Conservation (phyloP, 2,797 vertebrate species). For the Gallinago stenura region DNA sequence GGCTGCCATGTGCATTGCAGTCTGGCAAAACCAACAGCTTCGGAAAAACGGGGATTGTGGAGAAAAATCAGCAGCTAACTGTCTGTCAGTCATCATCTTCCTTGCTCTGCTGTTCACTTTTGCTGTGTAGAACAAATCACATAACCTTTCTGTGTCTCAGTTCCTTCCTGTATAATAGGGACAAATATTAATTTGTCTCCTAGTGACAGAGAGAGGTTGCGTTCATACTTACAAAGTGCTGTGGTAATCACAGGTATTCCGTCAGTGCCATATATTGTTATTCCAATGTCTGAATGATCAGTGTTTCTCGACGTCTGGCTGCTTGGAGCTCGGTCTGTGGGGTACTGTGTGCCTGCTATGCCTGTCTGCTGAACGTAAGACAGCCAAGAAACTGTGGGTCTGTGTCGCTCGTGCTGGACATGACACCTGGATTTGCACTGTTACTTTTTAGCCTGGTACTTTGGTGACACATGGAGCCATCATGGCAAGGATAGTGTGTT, state of each 20-base stretch:
- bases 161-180: background rate
- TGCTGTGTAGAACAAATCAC: background rate
- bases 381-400: background rate
- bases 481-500: background rate
- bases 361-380: background rate
- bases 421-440: background rate
- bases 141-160: background rate
- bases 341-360: rapidly evolving
- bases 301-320: background rate
- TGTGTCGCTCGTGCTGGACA: background rate
- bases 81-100: background rate
- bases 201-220: conserved; percentile 1
- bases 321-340: background rate
- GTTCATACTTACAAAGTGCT: background rate
- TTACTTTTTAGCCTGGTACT: background rate
- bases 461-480: background rate
- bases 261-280: background rate
- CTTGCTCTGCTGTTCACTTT: background rate
- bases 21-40: background rate
- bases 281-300: background rate
- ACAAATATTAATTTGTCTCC: conserved; percentile 59
- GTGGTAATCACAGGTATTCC: background rate
- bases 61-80: background rate
- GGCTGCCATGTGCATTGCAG: background rate
- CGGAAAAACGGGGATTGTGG: background rate